Conservation (phyloP, 2,888 invertebrate species). For the Sericinus montela region DNA sequence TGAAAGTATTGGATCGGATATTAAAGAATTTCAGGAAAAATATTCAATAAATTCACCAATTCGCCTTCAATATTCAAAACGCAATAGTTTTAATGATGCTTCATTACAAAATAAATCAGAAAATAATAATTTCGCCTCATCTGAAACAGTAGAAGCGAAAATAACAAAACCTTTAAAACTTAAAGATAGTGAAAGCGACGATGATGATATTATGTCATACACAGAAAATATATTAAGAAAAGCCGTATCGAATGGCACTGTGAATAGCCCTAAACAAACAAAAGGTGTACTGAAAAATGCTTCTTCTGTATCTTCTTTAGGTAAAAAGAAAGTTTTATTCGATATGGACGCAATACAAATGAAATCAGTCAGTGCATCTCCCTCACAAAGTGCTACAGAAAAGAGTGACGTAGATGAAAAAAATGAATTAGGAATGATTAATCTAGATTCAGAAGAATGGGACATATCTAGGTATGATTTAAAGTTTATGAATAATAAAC, state of each 20-base stretch:
- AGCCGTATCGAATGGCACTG: constrained; percentile 43
- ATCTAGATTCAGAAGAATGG: constrained; percentile 73
- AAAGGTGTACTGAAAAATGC: constrained; percentile 81
- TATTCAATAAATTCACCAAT: constrained; percentile 61
- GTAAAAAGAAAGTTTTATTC: constrained; percentile 82
- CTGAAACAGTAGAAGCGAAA: constrained; percentile 19
- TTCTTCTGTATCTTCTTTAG: constrained; percentile 72
- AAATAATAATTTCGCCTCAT: neutral
- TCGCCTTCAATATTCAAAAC: constrained; percentile 41
- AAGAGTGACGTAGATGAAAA: constrained; percentile 58
- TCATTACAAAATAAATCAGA: neutral
- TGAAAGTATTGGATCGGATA: constrained; percentile 40
- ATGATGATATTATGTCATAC: constrained; percentile 46
- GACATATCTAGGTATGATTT: constrained; percentile 69
- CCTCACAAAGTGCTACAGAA: constrained; percentile 69
- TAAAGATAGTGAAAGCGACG: constrained; percentile 35
- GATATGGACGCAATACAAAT: constrained; percentile 79
- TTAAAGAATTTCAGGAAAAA: constrained; percentile 37
- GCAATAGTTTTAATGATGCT: neutral
- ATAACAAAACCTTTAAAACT: constrained; percentile 16
- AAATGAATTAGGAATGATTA: constrained; percentile 56
- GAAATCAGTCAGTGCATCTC: constrained; percentile 73
- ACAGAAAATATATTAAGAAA: constrained; percentile 39
- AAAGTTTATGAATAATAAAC: neutral
- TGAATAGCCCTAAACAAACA: constrained; percentile 46